Percentiles rank a stretch among this genome's conserved stretches.
phyloP scores from a whole-genome alignment of 2,797 vertebrate species.

The Macroramphosus scolopax region DNA sequence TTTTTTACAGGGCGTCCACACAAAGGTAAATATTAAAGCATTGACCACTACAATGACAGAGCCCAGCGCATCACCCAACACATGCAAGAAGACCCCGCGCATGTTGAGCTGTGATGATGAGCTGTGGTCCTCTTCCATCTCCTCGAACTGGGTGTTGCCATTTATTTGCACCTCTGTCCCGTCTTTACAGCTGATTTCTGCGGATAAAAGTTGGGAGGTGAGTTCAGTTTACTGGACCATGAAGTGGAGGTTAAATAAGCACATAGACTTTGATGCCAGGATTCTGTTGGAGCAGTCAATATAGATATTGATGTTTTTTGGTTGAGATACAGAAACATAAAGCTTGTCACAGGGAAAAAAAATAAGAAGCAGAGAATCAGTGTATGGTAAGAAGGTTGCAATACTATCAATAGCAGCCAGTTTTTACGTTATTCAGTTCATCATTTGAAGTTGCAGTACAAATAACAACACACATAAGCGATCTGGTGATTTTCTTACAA shows the following conservation, averaged over 20 bases:
- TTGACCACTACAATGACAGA: slow-evolving; percentile 97
- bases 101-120: slow-evolving; percentile 91
- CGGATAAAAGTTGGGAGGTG: slow-evolving; percentile 26
- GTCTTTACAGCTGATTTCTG: slow-evolving; percentile 75
- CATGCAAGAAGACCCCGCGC: slow-evolving; percentile 97
- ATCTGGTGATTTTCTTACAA: too few species aligned
- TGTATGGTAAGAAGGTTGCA: too few species aligned
- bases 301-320: too few species aligned
- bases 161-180: slow-evolving; percentile 84
- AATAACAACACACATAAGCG: too few species aligned
- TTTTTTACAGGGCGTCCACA: slow-evolving; percentile 85
- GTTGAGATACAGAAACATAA: not conserved
- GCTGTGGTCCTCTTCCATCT: slow-evolving; percentile 67
- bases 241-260: not conserved
- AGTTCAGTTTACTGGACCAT: not conserved
- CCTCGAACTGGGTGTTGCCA: slow-evolving; percentile 80
- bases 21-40: slow-evolving; percentile 86
- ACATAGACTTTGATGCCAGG: too few species aligned
- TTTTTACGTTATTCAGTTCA: too few species aligned
- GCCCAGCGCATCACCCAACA: slow-evolving; percentile 94
- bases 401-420: too few species aligned
- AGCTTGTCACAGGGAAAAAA: not conserved
- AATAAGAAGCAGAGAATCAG: not conserved
- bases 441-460: too few species aligned
- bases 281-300: too few species aligned